Conservation (phyloP, 2,113 vertebrate species). For the Cochlearius cochlearius region DNA sequence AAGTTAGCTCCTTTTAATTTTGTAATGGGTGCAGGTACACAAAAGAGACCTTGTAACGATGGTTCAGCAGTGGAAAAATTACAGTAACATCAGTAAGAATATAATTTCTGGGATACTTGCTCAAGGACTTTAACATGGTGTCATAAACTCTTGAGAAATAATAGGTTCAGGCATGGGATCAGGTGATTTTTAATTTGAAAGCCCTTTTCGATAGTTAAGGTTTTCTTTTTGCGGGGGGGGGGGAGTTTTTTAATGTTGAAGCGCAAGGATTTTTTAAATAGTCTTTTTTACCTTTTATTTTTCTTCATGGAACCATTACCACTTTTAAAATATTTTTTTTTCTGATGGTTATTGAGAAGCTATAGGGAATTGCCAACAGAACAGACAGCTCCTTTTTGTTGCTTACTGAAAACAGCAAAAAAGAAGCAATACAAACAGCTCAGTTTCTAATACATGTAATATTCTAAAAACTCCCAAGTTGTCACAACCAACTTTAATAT, state of each 20-base stretch:
- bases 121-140: background rate
- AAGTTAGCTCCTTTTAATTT: background rate
- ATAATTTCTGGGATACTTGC: background rate
- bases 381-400: background rate
- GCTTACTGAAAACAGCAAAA: background rate
- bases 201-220: background rate
- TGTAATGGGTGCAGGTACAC: background rate
- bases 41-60: background rate
- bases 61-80: background rate
- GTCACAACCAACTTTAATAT: background rate
- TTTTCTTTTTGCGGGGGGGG: too few species aligned
- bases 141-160: background rate
- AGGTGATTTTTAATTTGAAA: background rate
- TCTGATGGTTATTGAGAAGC: background rate
- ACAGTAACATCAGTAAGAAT: background rate
- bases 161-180: background rate
- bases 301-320: background rate
- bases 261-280: background rate
- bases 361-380: background rate
- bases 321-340: background rate
- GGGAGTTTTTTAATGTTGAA: background rate
- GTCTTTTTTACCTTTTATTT: background rate
- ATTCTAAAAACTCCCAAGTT: background rate
- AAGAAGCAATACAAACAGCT: background rate
- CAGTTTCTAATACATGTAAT: background rate